Evolutionary conservation across 2,113 vertebrate genomes (phyloP), one percentile per base, ranked within the genome.

Genomic region (Tragelaphus scriptus): DNA sequence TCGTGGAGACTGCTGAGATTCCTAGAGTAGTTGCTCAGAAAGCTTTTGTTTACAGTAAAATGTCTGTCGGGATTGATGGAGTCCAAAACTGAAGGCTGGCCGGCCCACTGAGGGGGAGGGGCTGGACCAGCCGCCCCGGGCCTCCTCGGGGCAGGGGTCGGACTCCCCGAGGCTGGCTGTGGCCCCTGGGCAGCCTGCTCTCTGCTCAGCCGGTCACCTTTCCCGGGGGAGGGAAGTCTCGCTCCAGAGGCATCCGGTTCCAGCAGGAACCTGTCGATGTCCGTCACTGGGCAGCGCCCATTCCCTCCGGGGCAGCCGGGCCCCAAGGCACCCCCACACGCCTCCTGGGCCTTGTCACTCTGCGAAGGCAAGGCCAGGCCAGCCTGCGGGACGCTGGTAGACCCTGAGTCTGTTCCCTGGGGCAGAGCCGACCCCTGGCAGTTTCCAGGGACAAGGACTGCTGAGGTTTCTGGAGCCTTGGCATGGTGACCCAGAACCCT

Each of bases 21-120:
- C 93, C 99, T 98, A 26, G 99, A 99, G 96, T 99, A 99, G 98
- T 98, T 99, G 98, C 98, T 99, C 90, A 99, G 71, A 94, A 99
- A 99, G 93, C 85, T 99, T 97, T 99, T 99, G 93, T 99, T 99
- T 94, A 99, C 98, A 98, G 98, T 98, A 93, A 99, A 98, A 96
- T 99, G 97, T 81, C 98, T 98, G 90, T 98, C 97, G 4, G 99
- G 98, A 56, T 98, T 98, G 91, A 99, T 98, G 51, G 99, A 97
- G 93, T 99, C 99, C 91, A 99, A 96, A 84, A 98, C 96, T 2
- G 99, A 99, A 91, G 98, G 98, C 87, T 98, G 98, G 79, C 98
- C 93, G 90, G 98, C 75, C 95, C 98, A 98, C 86, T 97, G 97
- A 3, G 93, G 14, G 3, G 9, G 25, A 1, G 80, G 32, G 49